Percentiles rank a stretch among this genome's conserved stretches.
Evolutionary conservation across 2,888 invertebrate genomes (phyloP).

Genomic region (Trissonchulus latispiculum): DNA sequence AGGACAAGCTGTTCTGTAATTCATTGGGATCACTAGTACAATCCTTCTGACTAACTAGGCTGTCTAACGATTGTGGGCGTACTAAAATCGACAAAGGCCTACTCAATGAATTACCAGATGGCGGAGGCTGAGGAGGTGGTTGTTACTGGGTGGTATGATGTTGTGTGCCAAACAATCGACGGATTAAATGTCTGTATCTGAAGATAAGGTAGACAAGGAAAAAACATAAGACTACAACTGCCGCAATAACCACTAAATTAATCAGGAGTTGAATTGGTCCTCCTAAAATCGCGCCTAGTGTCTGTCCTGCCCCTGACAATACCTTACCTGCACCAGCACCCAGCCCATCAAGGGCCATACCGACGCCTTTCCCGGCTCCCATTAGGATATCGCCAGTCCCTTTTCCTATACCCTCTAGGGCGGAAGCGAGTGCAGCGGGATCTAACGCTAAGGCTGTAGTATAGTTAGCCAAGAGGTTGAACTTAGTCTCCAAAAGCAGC

Average conservation of each 20-base stretch:
- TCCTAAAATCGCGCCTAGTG: not conserved
- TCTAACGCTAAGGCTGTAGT: not conserved
- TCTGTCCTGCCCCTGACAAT: not conserved
- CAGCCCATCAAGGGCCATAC: not conserved
- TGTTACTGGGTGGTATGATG: too few relatives aligned
- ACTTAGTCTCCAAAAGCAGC: not conserved
- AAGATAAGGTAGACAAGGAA: too few relatives aligned
- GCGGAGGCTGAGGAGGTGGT: too few relatives aligned
- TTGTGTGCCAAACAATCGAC: too few relatives aligned
- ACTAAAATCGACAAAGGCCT: too few relatives aligned
- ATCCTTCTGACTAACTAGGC: too few relatives aligned
- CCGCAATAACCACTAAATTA: not conserved
- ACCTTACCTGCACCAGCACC: not conserved
- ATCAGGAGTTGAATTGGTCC: not conserved
- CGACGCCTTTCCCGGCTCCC: not conserved
- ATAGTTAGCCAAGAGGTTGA: not conserved
- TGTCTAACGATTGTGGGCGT: too few relatives aligned
- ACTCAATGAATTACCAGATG: too few relatives aligned
- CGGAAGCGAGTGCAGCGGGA: not conserved
- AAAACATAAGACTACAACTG: too few relatives aligned
- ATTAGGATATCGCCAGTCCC: not conserved
- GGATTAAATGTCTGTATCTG: too few relatives aligned
- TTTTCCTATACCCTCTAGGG: not conserved
- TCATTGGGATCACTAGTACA: too few relatives aligned
- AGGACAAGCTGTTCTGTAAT: too few relatives aligned